phyloP scores from a whole-genome alignment of 2,888 invertebrate genomes.

The Pediacus dermestoides region DNA sequence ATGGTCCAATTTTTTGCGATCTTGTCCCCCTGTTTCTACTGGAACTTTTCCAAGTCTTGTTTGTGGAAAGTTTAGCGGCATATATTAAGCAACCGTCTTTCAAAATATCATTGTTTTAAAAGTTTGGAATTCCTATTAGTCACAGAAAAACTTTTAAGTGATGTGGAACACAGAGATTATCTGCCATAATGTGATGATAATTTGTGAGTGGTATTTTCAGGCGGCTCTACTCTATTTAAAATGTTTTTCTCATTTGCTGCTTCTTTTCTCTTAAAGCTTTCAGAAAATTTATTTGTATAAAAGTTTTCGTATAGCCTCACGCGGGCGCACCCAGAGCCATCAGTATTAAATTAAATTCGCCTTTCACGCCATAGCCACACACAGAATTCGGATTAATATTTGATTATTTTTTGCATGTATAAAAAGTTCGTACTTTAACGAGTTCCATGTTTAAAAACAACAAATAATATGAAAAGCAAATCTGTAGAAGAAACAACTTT shows the following conservation, averaged over 20 bases:
- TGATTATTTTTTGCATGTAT: too few species aligned
- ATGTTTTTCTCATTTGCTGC: conserved; percentile 23
- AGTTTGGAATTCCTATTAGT: conserved; percentile 28
- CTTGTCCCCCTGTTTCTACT: conserved; percentile 22
- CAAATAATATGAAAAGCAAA: too few species aligned
- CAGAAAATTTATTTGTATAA: too few species aligned
- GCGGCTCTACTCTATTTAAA: conserved; percentile 10
- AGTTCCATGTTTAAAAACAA: too few species aligned
- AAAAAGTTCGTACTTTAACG: too few species aligned
- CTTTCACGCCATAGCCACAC: too few species aligned
- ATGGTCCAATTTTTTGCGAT: conserved; percentile 28
- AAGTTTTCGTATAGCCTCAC: too few species aligned
- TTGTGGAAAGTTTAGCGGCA: conserved; percentile 21
- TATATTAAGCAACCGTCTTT: conserved; percentile 24
- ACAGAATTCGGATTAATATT: too few species aligned
- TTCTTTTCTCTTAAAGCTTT: conserved; percentile 9
- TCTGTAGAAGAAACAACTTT: too few species aligned
- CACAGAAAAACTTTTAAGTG: conserved; percentile 25
- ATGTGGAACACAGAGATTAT: conserved; percentile 27
- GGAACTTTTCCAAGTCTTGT: conserved; percentile 28
- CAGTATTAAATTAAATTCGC: too few species aligned
- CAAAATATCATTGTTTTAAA: conserved; percentile 28
- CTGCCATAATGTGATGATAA: conserved; percentile 26
- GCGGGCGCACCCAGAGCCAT: too few species aligned
- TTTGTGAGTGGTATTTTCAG: conserved; percentile 19